Evolutionary conservation across 1,140 invertebrate genomes (phyloP).

Genomic region (Oryctes rhinoceros): DNA sequence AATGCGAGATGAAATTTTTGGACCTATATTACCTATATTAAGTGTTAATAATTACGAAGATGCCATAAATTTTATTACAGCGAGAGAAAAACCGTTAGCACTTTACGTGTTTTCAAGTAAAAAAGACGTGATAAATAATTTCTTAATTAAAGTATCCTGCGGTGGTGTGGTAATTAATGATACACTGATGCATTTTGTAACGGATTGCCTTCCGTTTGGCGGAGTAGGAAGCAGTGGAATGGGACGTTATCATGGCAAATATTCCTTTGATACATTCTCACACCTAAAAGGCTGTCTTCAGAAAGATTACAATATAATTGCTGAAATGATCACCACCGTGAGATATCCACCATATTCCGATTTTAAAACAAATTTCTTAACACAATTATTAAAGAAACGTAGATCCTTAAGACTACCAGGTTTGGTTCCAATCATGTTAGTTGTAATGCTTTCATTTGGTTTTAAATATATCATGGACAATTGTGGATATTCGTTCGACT

Average conservation of each 20-base stretch:
- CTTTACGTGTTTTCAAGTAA: conserved; percentile 82
- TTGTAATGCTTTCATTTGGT: neutral
- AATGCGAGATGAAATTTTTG: conserved; percentile 97
- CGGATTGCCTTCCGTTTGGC: conserved; percentile 83
- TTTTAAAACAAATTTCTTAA: conserved; percentile 37
- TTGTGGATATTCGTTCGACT: neutral
- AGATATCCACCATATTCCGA: conserved; percentile 55
- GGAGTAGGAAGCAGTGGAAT: conserved; percentile 91
- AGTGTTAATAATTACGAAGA: conserved; percentile 85
- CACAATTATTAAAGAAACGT: conserved; percentile 35
- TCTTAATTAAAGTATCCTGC: conserved; percentile 76
- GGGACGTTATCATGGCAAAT: conserved; percentile 91
- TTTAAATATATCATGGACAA: neutral
- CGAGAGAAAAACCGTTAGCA: conserved; percentile 85
- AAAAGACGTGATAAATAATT: conserved; percentile 65
- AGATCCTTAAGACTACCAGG: neutral
- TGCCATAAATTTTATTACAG: conserved; percentile 88
- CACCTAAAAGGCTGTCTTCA: conserved; percentile 90
- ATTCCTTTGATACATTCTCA: conserved; percentile 90
- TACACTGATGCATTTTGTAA: conserved; percentile 84
- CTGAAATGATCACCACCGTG: conserved; percentile 72
- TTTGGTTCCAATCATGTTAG: neutral
- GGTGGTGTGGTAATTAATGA: conserved; percentile 91
- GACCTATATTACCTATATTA: conserved; percentile 90
- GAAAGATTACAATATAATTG: conserved; percentile 73